Conservation (phyloP, 2,888 invertebrate genomes). For the Synergus umbraculus region DNA sequence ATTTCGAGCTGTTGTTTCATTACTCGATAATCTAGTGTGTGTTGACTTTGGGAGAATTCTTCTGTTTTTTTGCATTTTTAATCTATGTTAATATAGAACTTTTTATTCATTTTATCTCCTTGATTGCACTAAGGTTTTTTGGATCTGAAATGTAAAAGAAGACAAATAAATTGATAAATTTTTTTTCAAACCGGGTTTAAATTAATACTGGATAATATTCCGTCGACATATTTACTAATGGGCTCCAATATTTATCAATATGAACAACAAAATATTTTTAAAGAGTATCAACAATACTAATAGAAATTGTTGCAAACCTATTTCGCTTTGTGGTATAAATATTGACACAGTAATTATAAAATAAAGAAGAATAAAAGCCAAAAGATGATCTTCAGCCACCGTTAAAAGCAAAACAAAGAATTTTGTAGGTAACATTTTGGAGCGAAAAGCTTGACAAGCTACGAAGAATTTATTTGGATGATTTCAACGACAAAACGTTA, state of each 20-base stretch:
- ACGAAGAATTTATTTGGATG: background rate
- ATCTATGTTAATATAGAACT: background rate
- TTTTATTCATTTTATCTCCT: background rate
- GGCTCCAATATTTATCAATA: background rate
- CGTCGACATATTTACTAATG: background rate
- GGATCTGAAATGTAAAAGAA: background rate
- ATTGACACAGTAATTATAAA: conserved; percentile 9
- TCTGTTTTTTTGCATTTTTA: conserved; percentile 29
- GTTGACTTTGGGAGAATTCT: background rate
- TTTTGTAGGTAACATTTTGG: conserved; percentile 12
- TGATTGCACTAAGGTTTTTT: background rate
- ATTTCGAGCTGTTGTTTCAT: conserved; percentile 13
- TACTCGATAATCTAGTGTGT: conserved; percentile 1
- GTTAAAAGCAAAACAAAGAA: conserved; percentile 10
- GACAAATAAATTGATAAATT: no score
- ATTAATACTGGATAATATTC: background rate
- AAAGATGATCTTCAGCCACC: background rate
- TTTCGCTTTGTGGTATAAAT: background rate
- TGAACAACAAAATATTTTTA: background rate
- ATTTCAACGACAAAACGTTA: background rate
- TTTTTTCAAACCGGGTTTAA: background rate
- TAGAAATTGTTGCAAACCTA: background rate
- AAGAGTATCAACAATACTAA: background rate
- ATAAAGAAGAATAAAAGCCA: background rate
- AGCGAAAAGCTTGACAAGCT: background rate